Conservation (phyloP, 2,113 vertebrate genomes). For the Paratilapia polleni region DNA sequence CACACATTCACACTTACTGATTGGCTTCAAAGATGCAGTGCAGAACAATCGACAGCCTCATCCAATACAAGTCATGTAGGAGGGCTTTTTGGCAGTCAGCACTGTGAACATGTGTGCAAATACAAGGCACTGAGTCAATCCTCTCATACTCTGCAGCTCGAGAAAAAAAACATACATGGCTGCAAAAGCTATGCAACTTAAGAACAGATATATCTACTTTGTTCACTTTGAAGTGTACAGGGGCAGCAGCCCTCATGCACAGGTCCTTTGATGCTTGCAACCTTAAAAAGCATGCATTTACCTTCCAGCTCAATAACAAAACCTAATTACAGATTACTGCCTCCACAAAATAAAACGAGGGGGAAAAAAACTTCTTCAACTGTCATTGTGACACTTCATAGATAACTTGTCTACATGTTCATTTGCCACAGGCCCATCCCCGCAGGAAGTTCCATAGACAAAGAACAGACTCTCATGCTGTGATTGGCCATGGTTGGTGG, state of each 20-base stretch:
- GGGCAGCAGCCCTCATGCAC: neutral
- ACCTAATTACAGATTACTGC: conserved; percentile 48
- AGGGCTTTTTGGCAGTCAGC: conserved; percentile 54
- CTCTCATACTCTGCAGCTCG: neutral
- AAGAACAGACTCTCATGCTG: neutral
- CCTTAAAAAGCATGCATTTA: conserved; percentile 48
- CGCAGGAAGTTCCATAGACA: conserved; percentile 36
- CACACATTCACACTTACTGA: neutral
- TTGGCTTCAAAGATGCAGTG: conserved; percentile 35
- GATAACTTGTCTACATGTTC: conserved; percentile 38
- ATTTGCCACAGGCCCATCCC: conserved; percentile 29
- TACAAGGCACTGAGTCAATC: conserved; percentile 40
- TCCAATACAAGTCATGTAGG: conserved; percentile 42
- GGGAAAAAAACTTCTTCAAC: conserved; percentile 36
- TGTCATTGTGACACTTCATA: conserved; percentile 43
- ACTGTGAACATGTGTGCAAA: conserved; percentile 49
- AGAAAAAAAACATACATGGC: conserved; percentile 28
- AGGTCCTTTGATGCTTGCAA: conserved; percentile 52
- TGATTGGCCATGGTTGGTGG: conserved; percentile 44
- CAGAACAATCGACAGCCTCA: conserved; percentile 28
- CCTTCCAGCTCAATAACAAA: conserved; percentile 44
- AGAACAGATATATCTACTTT: neutral
- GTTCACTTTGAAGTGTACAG: conserved; percentile 51
- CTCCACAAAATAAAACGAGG: conserved; percentile 28
- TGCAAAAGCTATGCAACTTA: conserved; percentile 26